Evolutionary conservation across 2,888 invertebrate species (phyloP), one percentile per base, ranked within the genome.

Genomic region (Sepiola atlantica): DNA sequence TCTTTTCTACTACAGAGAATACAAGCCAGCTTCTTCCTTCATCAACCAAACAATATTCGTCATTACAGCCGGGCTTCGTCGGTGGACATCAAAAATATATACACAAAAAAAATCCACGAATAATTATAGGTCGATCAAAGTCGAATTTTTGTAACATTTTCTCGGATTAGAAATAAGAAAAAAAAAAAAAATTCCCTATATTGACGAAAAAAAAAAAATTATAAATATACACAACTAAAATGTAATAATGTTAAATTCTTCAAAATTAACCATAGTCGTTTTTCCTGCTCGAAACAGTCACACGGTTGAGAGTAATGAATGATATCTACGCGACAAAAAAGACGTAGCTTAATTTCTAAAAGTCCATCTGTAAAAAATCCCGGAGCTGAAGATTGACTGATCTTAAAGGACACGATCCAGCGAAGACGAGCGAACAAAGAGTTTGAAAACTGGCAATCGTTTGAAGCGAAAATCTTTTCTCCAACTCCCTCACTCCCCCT

Each of bases 21-120:
- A 92, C 92, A 45, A 45, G 92, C 92, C 92, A 92, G 92, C 92
- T 92, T 55, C 92, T 77, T 77, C 77, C 92, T 92, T 92, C 92
- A 92, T 92, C 92, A 92, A 92, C 54, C 92, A 55, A 45, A 45
- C 92, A 92, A 92, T 92, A n/a, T 92, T 92, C 92, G 45, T 92
- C 92, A 92, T 92, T 55, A 92, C 92, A 92, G 92, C 92, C 92
- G 55, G 92, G 45, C n/a, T 92, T 55, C 55, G 55, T 55, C 54
- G n/a, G 54, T 55, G 54, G 92, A 92, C 55, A n/a, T 92, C n/a
- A 55, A 55, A 18, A 45, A 16, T 24, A 92, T 24, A 92, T 28
- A 92, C 28, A 55, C 45, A 35, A 35, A 4, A 35, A 28, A 91
- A 91, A 91, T 35, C 32, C 21, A 92, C 24, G 54, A n/a, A 77